Base-by-base conservation (phyloP, 2,113 vertebrate genomes). In the Dasyornis broadbenti region DNA sequence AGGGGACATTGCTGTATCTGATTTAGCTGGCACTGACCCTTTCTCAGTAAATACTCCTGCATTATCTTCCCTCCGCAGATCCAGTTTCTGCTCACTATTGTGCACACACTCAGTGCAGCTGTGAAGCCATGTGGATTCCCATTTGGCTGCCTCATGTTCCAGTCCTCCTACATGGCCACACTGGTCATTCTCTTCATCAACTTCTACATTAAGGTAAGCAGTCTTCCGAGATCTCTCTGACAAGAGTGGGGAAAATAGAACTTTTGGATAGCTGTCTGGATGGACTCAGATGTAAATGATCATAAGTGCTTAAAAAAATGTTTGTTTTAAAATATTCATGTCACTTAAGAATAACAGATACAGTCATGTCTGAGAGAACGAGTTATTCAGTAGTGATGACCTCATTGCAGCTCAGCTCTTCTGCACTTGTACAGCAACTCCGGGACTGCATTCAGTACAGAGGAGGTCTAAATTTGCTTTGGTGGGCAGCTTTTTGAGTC, bases 21-120 rank as follows among this genome's bases (percentile, higher is more conserved):
- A 37, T 39, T 57, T 14, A 45, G 6, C 23, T 35, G n/a, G 17
- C 22, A 70, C 17, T 2, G 2, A 8, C 40, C 15, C 23, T 60
- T 84, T 39, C 61, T 93, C 37, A 68, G 79, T 17, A 81, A 73
- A 57, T 31, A 30, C 7, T 54, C 31, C 37, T 4, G 3, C 5
- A 2, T 15, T 6, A 24, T 45, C 12, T 50, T 39, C 19, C 54
- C 89, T 78, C 64, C 44, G 11, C 94, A 99, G 99, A 91, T 99
- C 69, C 99, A 99, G 94, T 99, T 99, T 56, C 50, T 98, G 72
- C 97, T 99, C 83, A 99, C 99, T 77, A 98, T 99, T 86, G 98
- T 92, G 8, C 98, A 99, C 93, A 99, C 99, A 0, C 95, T 99
- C 76, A 99, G 98, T 0, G 99, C 98, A 3, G 98, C 95, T 5